Percentiles rank a stretch among this genome's conserved stretches.
These are phyloP conservation scores for Stegophylla sp. DNA, from an alignment of 2,888 invertebrate genomes.

Conservation along the genomic window DNA sequence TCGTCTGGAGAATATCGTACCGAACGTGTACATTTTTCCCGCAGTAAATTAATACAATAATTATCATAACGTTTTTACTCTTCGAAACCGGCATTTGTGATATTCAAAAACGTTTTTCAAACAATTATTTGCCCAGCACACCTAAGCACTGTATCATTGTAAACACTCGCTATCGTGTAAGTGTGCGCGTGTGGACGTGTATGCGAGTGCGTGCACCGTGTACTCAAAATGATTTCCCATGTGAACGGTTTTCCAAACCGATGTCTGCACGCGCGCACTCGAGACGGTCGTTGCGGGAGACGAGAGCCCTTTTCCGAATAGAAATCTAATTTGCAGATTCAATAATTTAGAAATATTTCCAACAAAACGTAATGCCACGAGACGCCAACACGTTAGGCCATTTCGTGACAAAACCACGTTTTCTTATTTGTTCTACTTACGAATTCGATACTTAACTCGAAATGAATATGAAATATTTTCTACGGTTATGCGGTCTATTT, in stretches of 20 bases:
- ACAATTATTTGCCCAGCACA: background rate
- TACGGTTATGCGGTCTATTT: too few species aligned
- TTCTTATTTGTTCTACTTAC: too few species aligned
- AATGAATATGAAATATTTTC: too few species aligned
- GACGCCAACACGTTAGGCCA: background rate
- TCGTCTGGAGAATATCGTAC: too few species aligned
- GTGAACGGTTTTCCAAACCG: slow-evolving; percentile 45
- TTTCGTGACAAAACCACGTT: too few species aligned
- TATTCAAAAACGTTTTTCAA: background rate
- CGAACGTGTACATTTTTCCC: too few species aligned
- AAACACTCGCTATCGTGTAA: too few species aligned
- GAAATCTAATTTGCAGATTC: slow-evolving; percentile 47
- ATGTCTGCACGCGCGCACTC: background rate
- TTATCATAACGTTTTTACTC: too few species aligned
- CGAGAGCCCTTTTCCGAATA: background rate
- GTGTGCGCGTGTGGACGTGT: background rate
- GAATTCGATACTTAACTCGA: too few species aligned
- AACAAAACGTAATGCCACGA: background rate
- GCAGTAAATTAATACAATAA: too few species aligned
- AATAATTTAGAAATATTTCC: slow-evolving; percentile 8
- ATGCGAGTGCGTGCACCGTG: too few species aligned
- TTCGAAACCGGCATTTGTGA: background rate
- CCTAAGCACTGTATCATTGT: too few species aligned
- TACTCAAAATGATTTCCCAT: slow-evolving; percentile 56
- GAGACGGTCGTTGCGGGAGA: slow-evolving; percentile 4